These are phyloP conservation scores for Temnothorax unifasciatus DNA, from an alignment of 2,888 invertebrate species.

Conservation along the genomic window DNA sequence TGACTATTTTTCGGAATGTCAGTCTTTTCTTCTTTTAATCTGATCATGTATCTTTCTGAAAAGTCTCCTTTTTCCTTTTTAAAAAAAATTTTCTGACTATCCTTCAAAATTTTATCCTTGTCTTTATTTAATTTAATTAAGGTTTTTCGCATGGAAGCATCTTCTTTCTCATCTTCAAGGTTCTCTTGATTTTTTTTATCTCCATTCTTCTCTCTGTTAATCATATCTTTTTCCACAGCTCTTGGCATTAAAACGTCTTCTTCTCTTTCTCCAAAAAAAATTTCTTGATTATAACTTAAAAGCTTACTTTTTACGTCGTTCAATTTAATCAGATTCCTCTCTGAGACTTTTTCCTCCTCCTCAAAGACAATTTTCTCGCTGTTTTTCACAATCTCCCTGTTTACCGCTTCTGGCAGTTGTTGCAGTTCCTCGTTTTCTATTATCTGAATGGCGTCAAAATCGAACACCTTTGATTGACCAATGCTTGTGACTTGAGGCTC, in stretches of 20 bases:
- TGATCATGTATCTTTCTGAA: background rate
- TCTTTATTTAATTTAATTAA: background rate
- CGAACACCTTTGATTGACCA: constrained; percentile 73
- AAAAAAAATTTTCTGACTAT: background rate
- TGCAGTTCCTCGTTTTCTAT: constrained; percentile 78
- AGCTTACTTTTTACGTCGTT: background rate
- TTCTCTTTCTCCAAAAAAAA: background rate
- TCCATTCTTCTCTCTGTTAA: background rate
- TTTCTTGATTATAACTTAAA: background rate
- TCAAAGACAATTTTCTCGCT: constrained; percentile 80
- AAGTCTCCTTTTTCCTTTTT: background rate
- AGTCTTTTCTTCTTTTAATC: background rate
- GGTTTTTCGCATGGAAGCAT: background rate
- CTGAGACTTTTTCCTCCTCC: constrained; percentile 59
- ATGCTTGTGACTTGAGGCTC: constrained; percentile 30
- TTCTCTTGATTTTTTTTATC: background rate
- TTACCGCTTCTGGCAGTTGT: constrained; percentile 79
- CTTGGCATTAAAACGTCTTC: background rate
- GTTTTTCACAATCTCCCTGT: constrained; percentile 79
- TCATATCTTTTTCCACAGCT: background rate
- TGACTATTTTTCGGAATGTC: background rate
- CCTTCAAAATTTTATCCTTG: background rate
- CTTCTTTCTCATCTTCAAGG: background rate
- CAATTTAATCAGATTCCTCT: background rate
- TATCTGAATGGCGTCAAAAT: constrained; percentile 79